Evolutionary conservation across 2,113 vertebrate species (phyloP).

Genomic region (Rutilus rutilus): DNA sequence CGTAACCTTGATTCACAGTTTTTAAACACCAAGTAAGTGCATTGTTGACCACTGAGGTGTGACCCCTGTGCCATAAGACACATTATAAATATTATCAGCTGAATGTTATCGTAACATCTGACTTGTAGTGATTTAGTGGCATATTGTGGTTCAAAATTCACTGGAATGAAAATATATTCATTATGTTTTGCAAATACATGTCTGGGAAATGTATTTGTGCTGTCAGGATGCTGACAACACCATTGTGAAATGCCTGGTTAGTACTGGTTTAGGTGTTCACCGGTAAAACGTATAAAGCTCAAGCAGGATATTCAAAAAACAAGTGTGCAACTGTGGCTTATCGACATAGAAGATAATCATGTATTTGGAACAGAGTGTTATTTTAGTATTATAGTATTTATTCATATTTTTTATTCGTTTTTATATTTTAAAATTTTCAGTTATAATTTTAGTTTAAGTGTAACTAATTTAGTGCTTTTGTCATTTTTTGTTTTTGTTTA

Average conservation of each 20-base stretch:
- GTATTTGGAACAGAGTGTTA: background rate
- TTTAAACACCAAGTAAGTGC: background rate
- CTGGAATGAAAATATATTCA: background rate
- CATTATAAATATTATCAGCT: background rate
- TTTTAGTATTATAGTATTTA: background rate
- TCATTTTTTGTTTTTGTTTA: background rate
- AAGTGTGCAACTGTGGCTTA: background rate
- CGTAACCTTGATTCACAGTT: background rate
- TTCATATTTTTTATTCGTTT: background rate
- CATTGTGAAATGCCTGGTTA: background rate
- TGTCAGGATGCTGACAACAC: background rate
- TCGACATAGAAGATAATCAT: background rate
- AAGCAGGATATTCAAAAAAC: background rate
- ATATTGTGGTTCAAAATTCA: background rate
- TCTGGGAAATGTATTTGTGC: background rate
- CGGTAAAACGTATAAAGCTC: no score
- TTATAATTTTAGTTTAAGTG: background rate
- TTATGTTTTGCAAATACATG: background rate
- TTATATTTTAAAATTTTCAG: background rate
- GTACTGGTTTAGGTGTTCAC: background rate
- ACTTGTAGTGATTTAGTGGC: constrained; percentile 5
- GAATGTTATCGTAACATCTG: background rate
- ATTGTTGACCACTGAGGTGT: background rate
- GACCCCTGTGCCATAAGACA: background rate
- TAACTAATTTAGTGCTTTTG: background rate